These are phyloP conservation scores for Cheilosia impressa DNA, from an alignment of 2,888 invertebrate genomes.

Conservation along the genomic window DNA sequence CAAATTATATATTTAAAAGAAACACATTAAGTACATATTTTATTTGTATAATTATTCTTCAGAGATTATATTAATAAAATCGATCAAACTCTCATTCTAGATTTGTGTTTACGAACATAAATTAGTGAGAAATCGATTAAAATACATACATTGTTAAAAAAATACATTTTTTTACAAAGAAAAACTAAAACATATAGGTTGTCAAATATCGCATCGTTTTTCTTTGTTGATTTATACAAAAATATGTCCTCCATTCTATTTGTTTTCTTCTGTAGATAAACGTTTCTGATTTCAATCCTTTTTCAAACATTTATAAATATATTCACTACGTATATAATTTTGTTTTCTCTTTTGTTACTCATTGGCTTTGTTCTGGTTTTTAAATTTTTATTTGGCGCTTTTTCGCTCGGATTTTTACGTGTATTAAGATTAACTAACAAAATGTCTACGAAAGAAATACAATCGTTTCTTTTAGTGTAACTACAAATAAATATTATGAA, in stretches of 20 bases:
- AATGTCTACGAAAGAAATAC: slow-evolving; percentile 30
- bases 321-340: slow-evolving; percentile 28
- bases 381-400: slow-evolving; percentile 54
- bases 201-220: slow-evolving; percentile 26
- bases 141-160: slow-evolving; percentile 20
- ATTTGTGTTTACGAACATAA: slow-evolving; percentile 63
- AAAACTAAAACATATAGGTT: background rate
- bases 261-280: slow-evolving; percentile 44
- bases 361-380: slow-evolving; percentile 62
- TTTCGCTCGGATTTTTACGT: slow-evolving; percentile 44
- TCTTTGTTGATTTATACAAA: slow-evolving; percentile 56
- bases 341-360: slow-evolving; percentile 44
- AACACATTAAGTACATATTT: background rate
- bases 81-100: slow-evolving; percentile 48
- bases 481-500: slow-evolving; percentile 42
- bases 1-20: background rate
- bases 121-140: slow-evolving; percentile 55
- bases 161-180: slow-evolving; percentile 7
- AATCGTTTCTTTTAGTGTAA: slow-evolving; percentile 10
- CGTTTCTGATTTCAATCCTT: slow-evolving; percentile 30
- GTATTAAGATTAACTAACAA: slow-evolving; percentile 19
- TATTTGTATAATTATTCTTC: background rate
- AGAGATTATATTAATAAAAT: slow-evolving; percentile 3
- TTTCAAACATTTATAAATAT: slow-evolving; percentile 58
- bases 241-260: slow-evolving; percentile 57